Percentiles rank a stretch among this genome's conserved stretches.
phyloP scores from a whole-genome alignment of 2,113 vertebrate species.

The Festucalex cinctus region DNA sequence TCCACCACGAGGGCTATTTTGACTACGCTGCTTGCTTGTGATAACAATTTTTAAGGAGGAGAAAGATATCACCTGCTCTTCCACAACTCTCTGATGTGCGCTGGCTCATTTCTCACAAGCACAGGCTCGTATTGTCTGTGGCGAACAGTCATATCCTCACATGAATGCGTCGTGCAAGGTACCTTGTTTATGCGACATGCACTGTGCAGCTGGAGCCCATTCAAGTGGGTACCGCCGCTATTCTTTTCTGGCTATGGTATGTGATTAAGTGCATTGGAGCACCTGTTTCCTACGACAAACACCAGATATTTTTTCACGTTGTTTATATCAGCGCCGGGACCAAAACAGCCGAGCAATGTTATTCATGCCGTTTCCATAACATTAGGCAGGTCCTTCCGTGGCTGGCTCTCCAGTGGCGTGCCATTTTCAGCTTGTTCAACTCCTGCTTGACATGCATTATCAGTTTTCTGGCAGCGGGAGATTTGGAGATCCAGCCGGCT shows the following conservation, averaged over 20 bases:
- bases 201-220: slow-evolving; percentile 56
- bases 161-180: slow-evolving; percentile 37
- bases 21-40: not conserved
- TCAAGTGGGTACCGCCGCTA: slow-evolving; percentile 36
- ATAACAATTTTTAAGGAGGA: slow-evolving; percentile 12
- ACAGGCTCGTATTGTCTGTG: slow-evolving; percentile 50
- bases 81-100: slow-evolving; percentile 45
- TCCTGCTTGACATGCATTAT: not conserved
- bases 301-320: slow-evolving; percentile 38
- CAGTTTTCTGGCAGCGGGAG: not conserved
- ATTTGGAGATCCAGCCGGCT: not conserved
- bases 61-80: slow-evolving; percentile 28
- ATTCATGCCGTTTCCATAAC: slow-evolving; percentile 30
- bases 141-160: slow-evolving; percentile 60
- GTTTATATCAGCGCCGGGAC: slow-evolving; percentile 27
- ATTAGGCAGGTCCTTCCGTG: slow-evolving; percentile 38
- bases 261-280: slow-evolving; percentile 50
- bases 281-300: slow-evolving; percentile 70
- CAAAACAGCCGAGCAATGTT: slow-evolving; percentile 26
- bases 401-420: slow-evolving; percentile 12
- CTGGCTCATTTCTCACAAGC: slow-evolving; percentile 56
- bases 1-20: not conserved
- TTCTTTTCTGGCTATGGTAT: slow-evolving; percentile 38
- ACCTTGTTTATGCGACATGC: slow-evolving; percentile 49
- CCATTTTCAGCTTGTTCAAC: slow-evolving; percentile 24